These are phyloP conservation scores for Bombus fervidus DNA, from an alignment of 1,140 invertebrate species.

Conservation along the genomic window DNA sequence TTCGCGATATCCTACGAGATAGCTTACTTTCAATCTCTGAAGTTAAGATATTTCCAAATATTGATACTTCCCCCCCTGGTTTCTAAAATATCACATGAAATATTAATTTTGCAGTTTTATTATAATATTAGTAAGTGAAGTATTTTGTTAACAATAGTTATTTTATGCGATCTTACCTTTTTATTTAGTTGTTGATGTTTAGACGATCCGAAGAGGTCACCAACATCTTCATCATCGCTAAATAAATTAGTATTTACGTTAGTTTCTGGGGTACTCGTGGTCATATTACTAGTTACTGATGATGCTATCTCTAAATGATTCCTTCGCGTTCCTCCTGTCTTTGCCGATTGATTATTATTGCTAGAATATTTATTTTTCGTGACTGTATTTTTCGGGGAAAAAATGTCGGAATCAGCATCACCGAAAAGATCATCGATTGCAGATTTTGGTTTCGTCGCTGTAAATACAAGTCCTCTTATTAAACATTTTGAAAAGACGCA, in stretches of 20 bases:
- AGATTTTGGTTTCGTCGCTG: constrained; percentile 78
- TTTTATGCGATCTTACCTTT: constrained; percentile 49
- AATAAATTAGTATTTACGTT: constrained; percentile 68
- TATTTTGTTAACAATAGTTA: not conserved
- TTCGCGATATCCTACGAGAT: constrained; percentile 56
- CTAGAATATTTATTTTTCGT: constrained; percentile 42
- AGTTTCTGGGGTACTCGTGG: constrained; percentile 71
- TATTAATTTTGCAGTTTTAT: not conserved
- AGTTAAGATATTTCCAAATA: constrained; percentile 80
- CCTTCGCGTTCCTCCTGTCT: constrained; percentile 30
- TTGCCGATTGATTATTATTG: not conserved
- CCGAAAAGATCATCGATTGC: constrained; percentile 80
- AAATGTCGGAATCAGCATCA: constrained; percentile 79
- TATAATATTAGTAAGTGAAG: not conserved
- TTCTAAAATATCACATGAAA: constrained; percentile 79
- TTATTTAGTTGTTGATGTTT: constrained; percentile 54
- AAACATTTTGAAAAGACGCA: not conserved
- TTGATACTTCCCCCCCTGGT: constrained; percentile 83
- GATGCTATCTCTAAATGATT: constrained; percentile 46
- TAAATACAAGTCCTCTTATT: constrained; percentile 22
- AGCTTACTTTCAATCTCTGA: constrained; percentile 71
- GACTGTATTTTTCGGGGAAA: constrained; percentile 69
- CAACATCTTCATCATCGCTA: constrained; percentile 69
- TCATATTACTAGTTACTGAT: constrained; percentile 28
- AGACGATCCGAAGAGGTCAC: constrained; percentile 66